These are phyloP conservation scores for Otolemur crassicaudatus DNA, from an alignment of 2,797 vertebrate genomes.

Conservation along the genomic window DNA sequence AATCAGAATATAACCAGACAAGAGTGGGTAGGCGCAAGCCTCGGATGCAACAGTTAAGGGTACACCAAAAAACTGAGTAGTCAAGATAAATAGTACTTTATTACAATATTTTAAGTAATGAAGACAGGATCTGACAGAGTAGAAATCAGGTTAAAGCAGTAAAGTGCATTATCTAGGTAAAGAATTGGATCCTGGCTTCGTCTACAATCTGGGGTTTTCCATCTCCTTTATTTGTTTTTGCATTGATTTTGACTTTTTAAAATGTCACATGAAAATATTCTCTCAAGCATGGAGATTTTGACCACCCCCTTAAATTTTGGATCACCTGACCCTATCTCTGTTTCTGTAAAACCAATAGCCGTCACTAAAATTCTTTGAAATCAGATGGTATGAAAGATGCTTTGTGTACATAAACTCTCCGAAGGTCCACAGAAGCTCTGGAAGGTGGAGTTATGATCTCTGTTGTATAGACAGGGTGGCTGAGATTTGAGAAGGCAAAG, in stretches of 20 bases:
- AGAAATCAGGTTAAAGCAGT: background rate
- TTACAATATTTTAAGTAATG: slow-evolving; percentile 23
- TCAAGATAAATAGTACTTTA: background rate
- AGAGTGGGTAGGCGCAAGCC: background rate
- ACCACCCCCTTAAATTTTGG: background rate
- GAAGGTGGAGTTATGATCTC: background rate
- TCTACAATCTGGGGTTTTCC: background rate
- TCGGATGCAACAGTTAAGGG: background rate
- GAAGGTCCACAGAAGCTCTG: background rate
- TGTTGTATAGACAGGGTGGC: background rate
- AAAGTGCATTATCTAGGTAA: background rate
- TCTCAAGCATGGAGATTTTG: background rate
- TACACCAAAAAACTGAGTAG: background rate
- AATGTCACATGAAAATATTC: background rate
- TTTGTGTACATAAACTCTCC: background rate
- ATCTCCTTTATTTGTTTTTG: background rate
- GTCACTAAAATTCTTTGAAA: background rate
- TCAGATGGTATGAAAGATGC: background rate
- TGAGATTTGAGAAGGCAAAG: background rate
- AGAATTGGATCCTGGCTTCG: background rate
- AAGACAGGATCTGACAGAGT: background rate
- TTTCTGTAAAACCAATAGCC: background rate
- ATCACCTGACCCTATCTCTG: background rate
- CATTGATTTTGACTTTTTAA: background rate
- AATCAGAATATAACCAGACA: background rate